Conservation (phyloP, 2,113 vertebrate genomes). For the Aplodontia rufa region DNA sequence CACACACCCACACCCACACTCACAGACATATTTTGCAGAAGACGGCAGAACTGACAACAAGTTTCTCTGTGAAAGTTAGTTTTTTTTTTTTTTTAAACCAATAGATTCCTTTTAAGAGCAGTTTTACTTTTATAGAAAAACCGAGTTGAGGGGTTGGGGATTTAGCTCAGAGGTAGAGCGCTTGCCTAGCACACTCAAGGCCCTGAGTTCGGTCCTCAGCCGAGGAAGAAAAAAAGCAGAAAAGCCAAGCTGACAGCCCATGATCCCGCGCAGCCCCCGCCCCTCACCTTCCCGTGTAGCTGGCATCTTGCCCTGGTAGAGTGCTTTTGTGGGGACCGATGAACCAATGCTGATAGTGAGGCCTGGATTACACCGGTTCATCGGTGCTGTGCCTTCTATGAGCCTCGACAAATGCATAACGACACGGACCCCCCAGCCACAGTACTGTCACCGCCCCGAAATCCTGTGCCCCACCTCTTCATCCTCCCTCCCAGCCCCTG, state of each 20-base stretch:
- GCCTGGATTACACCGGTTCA: neutral
- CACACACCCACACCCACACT: neutral
- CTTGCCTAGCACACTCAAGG: no score
- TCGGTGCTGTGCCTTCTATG: neutral
- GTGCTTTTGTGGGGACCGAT: neutral
- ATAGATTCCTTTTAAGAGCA: neutral
- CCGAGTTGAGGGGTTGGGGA: no score
- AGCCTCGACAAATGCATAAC: neutral
- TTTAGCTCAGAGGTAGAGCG: no score
- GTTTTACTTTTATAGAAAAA: neutral
- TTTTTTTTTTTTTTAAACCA: neutral
- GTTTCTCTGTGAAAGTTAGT: neutral
- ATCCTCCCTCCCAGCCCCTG: neutral
- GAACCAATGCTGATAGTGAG: neutral
- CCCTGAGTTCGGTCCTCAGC: no score
- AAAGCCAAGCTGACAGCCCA: no score
- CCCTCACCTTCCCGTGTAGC: neutral
- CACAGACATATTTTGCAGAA: neutral
- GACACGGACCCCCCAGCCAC: neutral
- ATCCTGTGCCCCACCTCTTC: no score
- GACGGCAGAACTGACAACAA: neutral
- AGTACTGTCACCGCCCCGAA: neutral
- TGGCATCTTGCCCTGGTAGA: no score
- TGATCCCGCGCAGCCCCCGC: no score
- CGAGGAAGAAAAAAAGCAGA: no score